A percentile compares a stretch with the other conserved stretches of the same genome.
These are phyloP conservation scores for Acleris sparsana DNA, from an alignment of 2,888 invertebrate species.

Conservation along the genomic window DNA sequence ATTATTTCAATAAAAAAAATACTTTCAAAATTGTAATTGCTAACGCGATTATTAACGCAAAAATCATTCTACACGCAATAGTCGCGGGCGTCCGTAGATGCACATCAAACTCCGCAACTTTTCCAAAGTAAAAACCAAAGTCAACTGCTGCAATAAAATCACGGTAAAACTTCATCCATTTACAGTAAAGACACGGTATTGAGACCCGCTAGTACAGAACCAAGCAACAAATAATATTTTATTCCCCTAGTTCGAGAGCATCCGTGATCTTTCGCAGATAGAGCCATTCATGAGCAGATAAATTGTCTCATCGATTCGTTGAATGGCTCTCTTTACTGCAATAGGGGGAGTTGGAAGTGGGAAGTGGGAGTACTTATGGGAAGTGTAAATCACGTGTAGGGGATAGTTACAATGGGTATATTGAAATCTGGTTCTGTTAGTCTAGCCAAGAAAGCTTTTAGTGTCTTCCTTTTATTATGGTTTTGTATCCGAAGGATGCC, in stretches of 20 bases:
- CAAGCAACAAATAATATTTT: constrained; percentile 21
- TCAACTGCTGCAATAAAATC: constrained; percentile 2
- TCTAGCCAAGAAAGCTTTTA: neutral
- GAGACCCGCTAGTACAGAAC: neutral
- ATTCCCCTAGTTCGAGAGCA: neutral
- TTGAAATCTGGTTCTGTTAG: constrained; percentile 6
- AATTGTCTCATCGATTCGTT: constrained; percentile 31
- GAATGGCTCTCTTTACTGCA: constrained; percentile 24
- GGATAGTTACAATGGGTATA: constrained; percentile 9
- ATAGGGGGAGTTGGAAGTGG: constrained; percentile 6
- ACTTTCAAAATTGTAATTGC: too few species aligned
- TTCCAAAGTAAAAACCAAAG: too few species aligned
- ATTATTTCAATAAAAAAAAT: too few species aligned
- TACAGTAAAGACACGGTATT: neutral
- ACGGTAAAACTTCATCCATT: neutral
- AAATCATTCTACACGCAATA: too few species aligned
- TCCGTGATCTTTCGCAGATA: constrained; percentile 31
- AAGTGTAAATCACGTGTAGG: constrained; percentile 26
- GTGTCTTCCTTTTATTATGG: too few species aligned
- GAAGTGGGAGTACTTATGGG: constrained; percentile 20
- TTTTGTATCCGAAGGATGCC: too few species aligned
- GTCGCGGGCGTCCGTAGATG: too few species aligned
- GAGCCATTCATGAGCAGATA: constrained; percentile 27
- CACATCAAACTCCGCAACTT: too few species aligned
- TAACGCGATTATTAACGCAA: too few species aligned